Evolutionary conservation across 2,113 vertebrate genomes (phyloP).

Genomic region (Turnix velox): DNA sequence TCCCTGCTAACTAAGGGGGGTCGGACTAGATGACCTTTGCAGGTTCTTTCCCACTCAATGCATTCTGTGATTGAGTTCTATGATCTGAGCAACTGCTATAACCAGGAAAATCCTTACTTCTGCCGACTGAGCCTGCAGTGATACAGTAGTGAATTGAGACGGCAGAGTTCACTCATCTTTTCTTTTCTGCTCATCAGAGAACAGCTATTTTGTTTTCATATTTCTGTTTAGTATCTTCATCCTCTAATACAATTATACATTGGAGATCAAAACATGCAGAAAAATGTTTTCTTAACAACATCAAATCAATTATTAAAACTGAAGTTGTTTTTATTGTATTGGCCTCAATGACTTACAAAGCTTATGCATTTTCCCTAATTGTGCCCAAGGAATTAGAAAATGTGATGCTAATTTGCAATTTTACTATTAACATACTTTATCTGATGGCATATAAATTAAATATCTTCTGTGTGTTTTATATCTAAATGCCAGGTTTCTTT

Average conservation of each 20-base stretch:
- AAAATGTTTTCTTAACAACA: neutral
- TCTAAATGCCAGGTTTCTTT: neutral
- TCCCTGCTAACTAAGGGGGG: no score
- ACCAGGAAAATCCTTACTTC: neutral
- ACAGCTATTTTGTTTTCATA: neutral
- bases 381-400: neutral
- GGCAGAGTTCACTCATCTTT: neutral
- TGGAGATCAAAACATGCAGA: neutral
- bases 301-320: slow-evolving; percentile 7
- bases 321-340: neutral
- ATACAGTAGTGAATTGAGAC: neutral
- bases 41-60: no score
- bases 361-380: neutral
- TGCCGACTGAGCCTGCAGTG: neutral
- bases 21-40: no score
- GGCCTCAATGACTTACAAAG: neutral
- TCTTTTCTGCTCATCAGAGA: neutral
- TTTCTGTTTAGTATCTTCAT: neutral
- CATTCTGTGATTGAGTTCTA: no score
- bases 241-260: neutral
- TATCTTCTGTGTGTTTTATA: neutral
- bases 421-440: neutral
- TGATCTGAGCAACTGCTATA: neutral
- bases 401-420: neutral
- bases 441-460: neutral